Base-by-base conservation (phyloP, 2,888 invertebrate genomes). In the Keiferia lycopersicella region DNA sequence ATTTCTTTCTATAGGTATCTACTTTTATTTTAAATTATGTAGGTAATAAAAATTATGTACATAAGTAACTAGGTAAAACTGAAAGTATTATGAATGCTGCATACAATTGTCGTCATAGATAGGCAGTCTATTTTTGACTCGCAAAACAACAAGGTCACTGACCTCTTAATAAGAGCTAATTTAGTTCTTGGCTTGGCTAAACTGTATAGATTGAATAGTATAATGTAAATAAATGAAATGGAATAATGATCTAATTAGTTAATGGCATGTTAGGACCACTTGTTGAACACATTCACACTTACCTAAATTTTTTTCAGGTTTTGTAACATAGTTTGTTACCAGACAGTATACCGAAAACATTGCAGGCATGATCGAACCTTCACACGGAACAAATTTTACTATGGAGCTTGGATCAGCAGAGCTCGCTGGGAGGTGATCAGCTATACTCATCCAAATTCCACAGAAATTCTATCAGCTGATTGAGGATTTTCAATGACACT, bases 111-210 rank as follows among this genome's bases (percentile, higher is more conserved):
- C 10, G 1, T n/a, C 12, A 50, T 20, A 51, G 51, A 11, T 22
- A 51, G 22, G 22, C 11, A 20, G 22, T 1, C 20, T 51, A 51
- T 51, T 51, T 51, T 22, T 51, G 22, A 22, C 51, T 51, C 11
- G 16, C 20, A 51, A 22, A 18, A 53, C n/a, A 22, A 22, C 53
- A 22, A 26, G 62, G 53, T 62, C 53, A 53, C 6, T 63, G 62
- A 56, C 45, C 62, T 57, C 39, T 45, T 57, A 57, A 63, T 63
- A 38, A 63, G 53, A 51, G 45, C 41, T 61, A 50, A 57, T 63
- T 63, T 57, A 45, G 62, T 26, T 51, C 41, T 56, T 63, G 26
- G 57, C 62, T 39, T 63, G 26, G 57, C 62, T 30, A 57, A 61
- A 61, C 18, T 48, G 16, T 53, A 20, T 26, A 2, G 53, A 53